A percentile compares a stretch with the other conserved stretches of the same genome.
These are phyloP conservation scores for Nyctibius bracteatus DNA, from an alignment of 2,113 vertebrate genomes.

Conservation along the genomic window DNA sequence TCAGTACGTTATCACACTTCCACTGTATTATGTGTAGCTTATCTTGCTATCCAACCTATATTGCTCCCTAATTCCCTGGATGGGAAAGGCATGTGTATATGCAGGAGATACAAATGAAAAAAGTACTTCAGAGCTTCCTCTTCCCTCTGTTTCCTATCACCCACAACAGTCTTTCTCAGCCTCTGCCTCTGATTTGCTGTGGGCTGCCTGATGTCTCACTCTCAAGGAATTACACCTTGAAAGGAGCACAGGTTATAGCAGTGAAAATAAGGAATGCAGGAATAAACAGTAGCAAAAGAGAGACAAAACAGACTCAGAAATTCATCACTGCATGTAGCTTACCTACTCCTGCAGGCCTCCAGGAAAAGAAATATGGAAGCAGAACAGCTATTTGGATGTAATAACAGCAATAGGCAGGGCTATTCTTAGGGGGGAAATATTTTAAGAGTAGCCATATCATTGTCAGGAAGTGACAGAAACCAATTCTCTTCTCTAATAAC, in stretches of 20 bases:
- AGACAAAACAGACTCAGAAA: neutral
- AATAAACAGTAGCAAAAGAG: neutral
- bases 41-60: neutral
- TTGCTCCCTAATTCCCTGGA: neutral
- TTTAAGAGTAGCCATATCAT: conserved; percentile 8
- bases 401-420: conserved; percentile 12
- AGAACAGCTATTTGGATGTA: conserved; percentile 17
- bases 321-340: neutral
- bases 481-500: conserved; percentile 28
- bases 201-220: neutral
- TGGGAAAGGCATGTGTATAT: neutral
- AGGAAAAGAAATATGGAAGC: neutral
- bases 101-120: neutral
- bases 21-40: neutral
- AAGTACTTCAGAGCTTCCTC: neutral
- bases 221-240: neutral
- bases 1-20: neutral
- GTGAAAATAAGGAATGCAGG: neutral
- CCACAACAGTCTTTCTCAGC: neutral
- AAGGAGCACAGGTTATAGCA: neutral
- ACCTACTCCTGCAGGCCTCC: neutral
- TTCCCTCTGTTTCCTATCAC: neutral
- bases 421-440: conserved; percentile 41
- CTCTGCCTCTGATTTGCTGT: neutral
- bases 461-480: conserved; percentile 30